Base-by-base conservation (phyloP, 1,140 invertebrate genomes). In the Oreohelix idahoensis region DNA sequence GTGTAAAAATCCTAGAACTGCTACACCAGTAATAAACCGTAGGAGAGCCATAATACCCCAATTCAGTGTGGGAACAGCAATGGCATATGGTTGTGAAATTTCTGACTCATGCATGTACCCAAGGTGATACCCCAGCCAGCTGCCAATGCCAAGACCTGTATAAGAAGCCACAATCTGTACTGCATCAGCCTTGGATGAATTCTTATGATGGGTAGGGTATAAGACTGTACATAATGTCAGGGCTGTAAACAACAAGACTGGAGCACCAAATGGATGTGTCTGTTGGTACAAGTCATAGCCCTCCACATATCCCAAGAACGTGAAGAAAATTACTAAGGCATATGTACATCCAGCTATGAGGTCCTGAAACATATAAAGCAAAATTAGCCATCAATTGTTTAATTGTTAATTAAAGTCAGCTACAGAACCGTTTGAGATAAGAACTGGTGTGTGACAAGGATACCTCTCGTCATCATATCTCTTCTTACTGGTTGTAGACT, bases 71-170 rank as follows among this genome's bases (percentile, higher is more conserved):
- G 96, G 92, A 17, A 97, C 90, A 29, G 96, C 88, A 15, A 96
- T 88, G 20, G 84, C 32, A 58, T 88, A 90, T 1, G 87, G 88
- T 26, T 96, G 96, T 36, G 95, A 95, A 32, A 87, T 70, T 15
- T 58, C 74, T n/a, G 80, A 73, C 32, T 75, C 69, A 89, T 92
- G 96, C 81, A 83, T 81, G 36, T 95, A 93, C 39, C 96, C 96
- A 23, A 95, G 93, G 89, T 95, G 96, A 90, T 95, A 97, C 93
- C 96, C 96, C 4, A 96, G 92, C 96, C 96, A 97, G 0, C 96
- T 94, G n/a, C 96, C 97, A 15, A 95, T 92, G 66, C 95, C 94
- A 70, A 97, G 93, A 53, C 97, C 97, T 23, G 95, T 94, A 83
- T 95, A 95, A 8, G 96, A 88, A 2, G 86, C 95, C 66, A 97